These are phyloP conservation scores for Zootermopsis nevadensis DNA, from an alignment of 2,888 invertebrate genomes.

Conservation along the genomic window DNA sequence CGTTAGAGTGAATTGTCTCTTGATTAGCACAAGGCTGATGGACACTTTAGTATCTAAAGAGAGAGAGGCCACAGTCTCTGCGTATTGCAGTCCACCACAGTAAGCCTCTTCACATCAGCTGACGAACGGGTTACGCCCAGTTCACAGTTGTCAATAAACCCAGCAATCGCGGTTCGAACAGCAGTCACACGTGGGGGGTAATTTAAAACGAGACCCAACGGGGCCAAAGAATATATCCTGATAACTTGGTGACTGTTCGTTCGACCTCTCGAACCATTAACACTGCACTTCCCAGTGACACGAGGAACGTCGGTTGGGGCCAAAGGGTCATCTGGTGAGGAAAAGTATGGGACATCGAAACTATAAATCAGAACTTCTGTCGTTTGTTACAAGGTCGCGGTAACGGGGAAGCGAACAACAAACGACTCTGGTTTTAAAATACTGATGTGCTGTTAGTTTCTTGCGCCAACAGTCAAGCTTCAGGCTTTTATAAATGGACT, in stretches of 20 bases:
- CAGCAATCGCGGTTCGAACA: neutral
- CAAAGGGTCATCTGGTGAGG: slow-evolving; percentile 2
- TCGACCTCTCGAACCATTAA: slow-evolving; percentile 25
- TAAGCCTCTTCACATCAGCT: too few relatives aligned
- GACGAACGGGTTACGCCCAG: neutral
- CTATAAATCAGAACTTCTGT: slow-evolving; percentile 6
- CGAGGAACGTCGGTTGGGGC: neutral
- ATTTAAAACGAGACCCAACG: neutral
- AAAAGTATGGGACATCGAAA: slow-evolving; percentile 22
- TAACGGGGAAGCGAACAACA: slow-evolving; percentile 15
- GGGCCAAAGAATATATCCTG: neutral
- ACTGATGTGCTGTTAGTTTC: neutral
- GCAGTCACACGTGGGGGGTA: neutral
- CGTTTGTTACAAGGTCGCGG: neutral
- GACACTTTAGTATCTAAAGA: too few relatives aligned
- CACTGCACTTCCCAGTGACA: slow-evolving; percentile 5
- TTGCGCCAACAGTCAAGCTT: neutral
- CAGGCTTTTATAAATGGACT: neutral
- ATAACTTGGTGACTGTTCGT: slow-evolving; percentile 18
- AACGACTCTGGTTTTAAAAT: slow-evolving; percentile 12
- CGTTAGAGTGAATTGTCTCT: too few relatives aligned
- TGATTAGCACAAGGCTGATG: too few relatives aligned
- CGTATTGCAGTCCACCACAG: too few relatives aligned
- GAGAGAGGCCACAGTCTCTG: too few relatives aligned
- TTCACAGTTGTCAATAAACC: neutral